A percentile compares a stretch with the other conserved stretches of the same genome.
Conservation (phyloP, 2,888 invertebrate genomes). For the Plebejus melissa region DNA sequence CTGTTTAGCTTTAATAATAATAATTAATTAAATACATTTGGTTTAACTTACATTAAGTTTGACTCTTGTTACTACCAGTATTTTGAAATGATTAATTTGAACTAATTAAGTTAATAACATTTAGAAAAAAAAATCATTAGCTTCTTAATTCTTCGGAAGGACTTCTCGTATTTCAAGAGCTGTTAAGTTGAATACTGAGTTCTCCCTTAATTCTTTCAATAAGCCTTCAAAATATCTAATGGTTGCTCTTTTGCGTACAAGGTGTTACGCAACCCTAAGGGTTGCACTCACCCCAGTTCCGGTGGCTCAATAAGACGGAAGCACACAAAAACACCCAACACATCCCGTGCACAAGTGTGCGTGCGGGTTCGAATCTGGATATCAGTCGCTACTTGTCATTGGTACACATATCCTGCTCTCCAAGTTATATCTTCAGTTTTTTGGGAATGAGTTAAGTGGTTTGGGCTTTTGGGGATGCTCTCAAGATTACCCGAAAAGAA, state of each 20-base stretch:
- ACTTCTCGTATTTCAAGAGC: neutral
- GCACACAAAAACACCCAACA: constrained; percentile 50
- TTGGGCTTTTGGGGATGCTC: neutral
- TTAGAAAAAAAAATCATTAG: no score
- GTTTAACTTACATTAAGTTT: no score
- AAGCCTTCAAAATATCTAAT: neutral
- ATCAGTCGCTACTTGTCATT: constrained; percentile 28
- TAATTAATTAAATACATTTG: no score
- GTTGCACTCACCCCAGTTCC: constrained; percentile 46
- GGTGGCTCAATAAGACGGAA: constrained; percentile 57
- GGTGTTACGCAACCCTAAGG: constrained; percentile 21
- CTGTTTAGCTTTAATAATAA: neutral
- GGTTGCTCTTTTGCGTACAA: neutral
- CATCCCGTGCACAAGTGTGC: constrained; percentile 59
- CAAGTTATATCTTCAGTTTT: neutral
- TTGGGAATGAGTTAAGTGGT: neutral
- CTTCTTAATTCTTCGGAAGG: neutral
- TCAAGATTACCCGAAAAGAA: neutral
- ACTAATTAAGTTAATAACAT: no score
- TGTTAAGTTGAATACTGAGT: neutral
- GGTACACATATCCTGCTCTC: constrained; percentile 10
- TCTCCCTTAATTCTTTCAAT: neutral
- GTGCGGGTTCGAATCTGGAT: constrained; percentile 48
- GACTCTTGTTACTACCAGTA: no score
- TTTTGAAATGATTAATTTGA: no score